Evolutionary conservation across 2,888 invertebrate species (phyloP), one percentile per base, ranked within the genome.

Genomic region (Nomada hirtipes): DNA sequence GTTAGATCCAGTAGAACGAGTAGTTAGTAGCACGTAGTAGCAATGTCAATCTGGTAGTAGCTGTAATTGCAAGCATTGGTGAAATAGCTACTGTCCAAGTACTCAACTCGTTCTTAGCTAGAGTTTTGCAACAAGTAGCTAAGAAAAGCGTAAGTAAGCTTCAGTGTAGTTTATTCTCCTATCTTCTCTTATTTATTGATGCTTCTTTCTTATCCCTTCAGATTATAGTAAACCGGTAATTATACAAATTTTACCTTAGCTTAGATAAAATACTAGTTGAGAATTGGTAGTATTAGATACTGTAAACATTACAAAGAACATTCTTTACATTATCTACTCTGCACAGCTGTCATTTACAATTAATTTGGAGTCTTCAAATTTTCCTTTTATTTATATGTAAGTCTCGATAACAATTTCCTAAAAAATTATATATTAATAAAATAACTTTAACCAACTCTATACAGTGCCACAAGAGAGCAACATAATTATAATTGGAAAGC

Each of bases 141-240:
- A 82, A 82, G 70, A 76, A 64, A 76, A 75, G 52, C 82, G 84
- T 82, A 76, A 82, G 79, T 79, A 74, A 76, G 76, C 72, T 84
- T 82, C n/a, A 23, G 11, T 77, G 55, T 68, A 44, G 42, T 68
- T 67, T 50, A 76, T n/a, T 23, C 29, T 55, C 26, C 65, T 63
- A 42, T 55, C 53, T 20, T 57, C 57, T 26, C 42, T 65, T 3
- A 69, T 53, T 42, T 78, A 57, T 50, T 60, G 59, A 57, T 4
- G 26, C 59, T 63, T 72, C 59, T 53, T 60, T 65, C 69, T 36
- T 74, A 23, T 60, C 47, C 44, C 53, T 20, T 2, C 23, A 3
- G n/a, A 3, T 20, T 67, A 57, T 42, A 57, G 55, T 74, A 23
- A 52, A n/a, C 9, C 47, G 29, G n/a, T 44, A 42, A 57, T 55